Percentiles rank a stretch among this genome's conserved stretches.
Conservation (phyloP, 2,113 vertebrate genomes). For the Trogon melanurus region DNA sequence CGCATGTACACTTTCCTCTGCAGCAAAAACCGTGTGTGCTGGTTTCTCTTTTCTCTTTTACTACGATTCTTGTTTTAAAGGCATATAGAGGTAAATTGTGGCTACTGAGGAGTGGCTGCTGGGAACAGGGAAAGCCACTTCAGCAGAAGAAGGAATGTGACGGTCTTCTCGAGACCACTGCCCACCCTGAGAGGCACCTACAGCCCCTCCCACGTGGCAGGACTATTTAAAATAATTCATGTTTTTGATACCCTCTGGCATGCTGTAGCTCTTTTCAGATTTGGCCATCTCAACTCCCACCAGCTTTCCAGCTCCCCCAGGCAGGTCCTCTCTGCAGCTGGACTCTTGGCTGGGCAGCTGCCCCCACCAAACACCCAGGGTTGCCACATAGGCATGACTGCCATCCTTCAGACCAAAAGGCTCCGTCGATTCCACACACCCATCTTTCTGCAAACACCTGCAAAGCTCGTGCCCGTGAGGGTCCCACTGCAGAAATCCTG, state of each 20-base stretch:
- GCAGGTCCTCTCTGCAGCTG: fast-evolving
- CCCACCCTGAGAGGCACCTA: neutral
- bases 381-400: fast-evolving
- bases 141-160: neutral
- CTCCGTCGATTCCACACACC: neutral
- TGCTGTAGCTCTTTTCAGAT: neutral
- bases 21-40: neutral
- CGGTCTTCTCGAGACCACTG: neutral
- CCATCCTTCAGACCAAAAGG: neutral
- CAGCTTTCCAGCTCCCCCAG: neutral
- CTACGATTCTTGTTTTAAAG: neutral
- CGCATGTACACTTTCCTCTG: fast-evolving
- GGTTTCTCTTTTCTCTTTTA: neutral
- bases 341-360: fast-evolving
- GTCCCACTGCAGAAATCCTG: neutral
- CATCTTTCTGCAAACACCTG: neutral
- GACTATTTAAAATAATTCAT: neutral
- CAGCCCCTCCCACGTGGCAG: neutral
- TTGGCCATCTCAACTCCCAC: neutral
- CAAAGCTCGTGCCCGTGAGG: neutral
- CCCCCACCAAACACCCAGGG: fast-evolving
- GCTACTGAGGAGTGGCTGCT: neutral
- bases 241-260: neutral
- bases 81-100: neutral
- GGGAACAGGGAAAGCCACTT: neutral